A percentile compares a stretch with the other conserved stretches of the same genome.
These are phyloP conservation scores for Zingel zingel DNA, from an alignment of 2,113 vertebrate species.

Conservation along the genomic window DNA sequence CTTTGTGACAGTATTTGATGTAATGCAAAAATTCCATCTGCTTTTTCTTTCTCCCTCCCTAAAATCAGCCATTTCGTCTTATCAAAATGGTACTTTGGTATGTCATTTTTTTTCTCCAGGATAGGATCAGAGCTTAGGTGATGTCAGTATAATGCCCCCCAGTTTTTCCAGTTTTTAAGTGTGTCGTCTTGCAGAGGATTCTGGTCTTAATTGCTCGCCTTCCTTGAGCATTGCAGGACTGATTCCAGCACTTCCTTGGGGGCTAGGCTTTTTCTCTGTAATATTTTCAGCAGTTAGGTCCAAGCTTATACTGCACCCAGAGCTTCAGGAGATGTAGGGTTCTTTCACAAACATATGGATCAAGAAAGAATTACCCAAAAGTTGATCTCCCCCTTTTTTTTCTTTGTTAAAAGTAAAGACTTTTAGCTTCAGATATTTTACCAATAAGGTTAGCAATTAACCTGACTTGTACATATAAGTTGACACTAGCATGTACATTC, in stretches of 20 bases:
- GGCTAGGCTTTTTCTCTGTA: slow-evolving; percentile 39
- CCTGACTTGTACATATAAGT: neutral
- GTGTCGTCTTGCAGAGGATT: slow-evolving; percentile 30
- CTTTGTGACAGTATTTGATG: slow-evolving; percentile 35
- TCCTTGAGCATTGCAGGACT: slow-evolving; percentile 45
- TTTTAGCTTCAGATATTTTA: slow-evolving; percentile 13
- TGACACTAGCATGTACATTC: neutral
- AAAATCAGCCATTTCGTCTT: slow-evolving; percentile 20
- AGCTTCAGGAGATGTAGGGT: slow-evolving; percentile 9
- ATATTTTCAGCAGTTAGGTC: slow-evolving; percentile 49
- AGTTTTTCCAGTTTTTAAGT: slow-evolving; percentile 33
- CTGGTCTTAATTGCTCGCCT: slow-evolving; percentile 39
- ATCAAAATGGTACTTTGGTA: slow-evolving; percentile 33
- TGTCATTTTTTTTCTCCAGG: slow-evolving; percentile 31
- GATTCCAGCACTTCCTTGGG: slow-evolving; percentile 17
- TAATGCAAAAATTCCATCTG: slow-evolving; percentile 29
- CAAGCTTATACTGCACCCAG: slow-evolving; percentile 16
- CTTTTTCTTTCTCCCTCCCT: neutral
- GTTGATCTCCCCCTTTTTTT: neutral
- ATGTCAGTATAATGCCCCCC: slow-evolving; percentile 45
- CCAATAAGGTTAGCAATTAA: neutral
- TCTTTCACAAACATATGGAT: slow-evolving; percentile 8
- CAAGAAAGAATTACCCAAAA: slow-evolving; percentile 12
- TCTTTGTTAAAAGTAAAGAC: neutral
- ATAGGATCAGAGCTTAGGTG: slow-evolving; percentile 45